These are phyloP conservation scores for Cyprinodon variegatus DNA, from an alignment of 2,113 vertebrate genomes.

Conservation along the genomic window DNA sequence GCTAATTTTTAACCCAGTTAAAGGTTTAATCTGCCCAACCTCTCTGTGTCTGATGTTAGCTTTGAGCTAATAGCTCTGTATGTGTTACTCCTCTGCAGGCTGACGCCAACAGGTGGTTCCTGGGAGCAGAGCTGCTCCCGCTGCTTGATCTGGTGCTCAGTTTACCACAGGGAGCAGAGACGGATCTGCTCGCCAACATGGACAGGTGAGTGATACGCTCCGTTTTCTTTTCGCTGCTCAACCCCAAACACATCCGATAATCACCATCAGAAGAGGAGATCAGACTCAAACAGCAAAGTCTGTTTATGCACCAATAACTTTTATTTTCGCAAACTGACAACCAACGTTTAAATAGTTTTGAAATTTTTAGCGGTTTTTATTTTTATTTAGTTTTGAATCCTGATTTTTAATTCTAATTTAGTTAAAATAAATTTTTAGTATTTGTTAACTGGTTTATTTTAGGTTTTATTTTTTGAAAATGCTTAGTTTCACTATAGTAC, in stretches of 20 bases:
- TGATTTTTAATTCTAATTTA: no score
- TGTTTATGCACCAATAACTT: no score
- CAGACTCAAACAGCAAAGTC: neutral
- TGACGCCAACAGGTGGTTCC: conserved; percentile 82
- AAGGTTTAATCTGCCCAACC: neutral
- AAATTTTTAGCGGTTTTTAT: no score
- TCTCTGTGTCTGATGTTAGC: neutral
- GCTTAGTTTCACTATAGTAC: no score
- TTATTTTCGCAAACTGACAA: no score
- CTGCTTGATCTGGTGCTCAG: conserved; percentile 83
- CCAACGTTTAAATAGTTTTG: no score
- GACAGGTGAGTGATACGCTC: conserved; percentile 82
- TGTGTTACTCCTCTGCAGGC: conserved; percentile 49
- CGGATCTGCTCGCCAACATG: conserved; percentile 88
- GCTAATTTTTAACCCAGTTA: neutral
- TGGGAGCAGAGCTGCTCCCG: conserved; percentile 81
- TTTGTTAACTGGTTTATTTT: no score
- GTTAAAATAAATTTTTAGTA: no score
- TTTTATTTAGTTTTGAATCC: no score
- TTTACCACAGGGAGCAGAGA: conserved; percentile 88
- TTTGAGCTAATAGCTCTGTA: neutral
- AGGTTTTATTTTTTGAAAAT: no score
- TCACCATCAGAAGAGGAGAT: no score
- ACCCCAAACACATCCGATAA: neutral
- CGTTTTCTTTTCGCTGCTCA: neutral